phyloP scores from a whole-genome alignment of 2,797 vertebrate species.

The Pantherophis vulpinus region DNA sequence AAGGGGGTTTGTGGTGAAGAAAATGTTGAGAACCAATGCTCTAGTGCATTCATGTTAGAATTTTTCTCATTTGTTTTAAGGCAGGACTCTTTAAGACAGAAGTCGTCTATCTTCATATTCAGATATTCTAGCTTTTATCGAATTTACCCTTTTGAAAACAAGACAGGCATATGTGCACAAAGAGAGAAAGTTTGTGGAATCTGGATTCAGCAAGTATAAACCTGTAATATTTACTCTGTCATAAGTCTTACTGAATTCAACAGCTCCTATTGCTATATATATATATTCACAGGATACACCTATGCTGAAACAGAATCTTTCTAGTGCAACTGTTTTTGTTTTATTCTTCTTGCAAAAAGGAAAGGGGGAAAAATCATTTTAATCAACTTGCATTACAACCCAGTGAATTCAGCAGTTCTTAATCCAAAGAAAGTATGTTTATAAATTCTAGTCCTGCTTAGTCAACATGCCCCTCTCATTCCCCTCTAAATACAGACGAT shows the following conservation, averaged over 20 bases:
- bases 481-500: not conserved
- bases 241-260: not conserved
- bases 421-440: not conserved
- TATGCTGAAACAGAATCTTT: not conserved
- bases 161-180: not conserved
- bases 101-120: not conserved
- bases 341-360: not conserved
- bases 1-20: not conserved
- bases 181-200: not conserved
- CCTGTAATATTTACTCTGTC: not conserved
- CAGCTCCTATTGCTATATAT: not conserved
- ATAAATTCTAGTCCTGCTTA: not conserved
- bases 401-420: not conserved
- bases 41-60: not conserved
- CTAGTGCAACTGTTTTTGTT: not conserved
- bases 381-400: not conserved
- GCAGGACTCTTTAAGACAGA: not conserved
- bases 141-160: not conserved
- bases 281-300: not conserved
- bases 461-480: not conserved
- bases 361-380: not conserved
- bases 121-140: not conserved
- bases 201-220: not conserved
- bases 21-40: not conserved
- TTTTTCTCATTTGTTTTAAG: not conserved